Evolutionary conservation across 2,888 invertebrate species (phyloP), one percentile per base, ranked within the genome.

Genomic region (Mesochorus sp.): DNA sequence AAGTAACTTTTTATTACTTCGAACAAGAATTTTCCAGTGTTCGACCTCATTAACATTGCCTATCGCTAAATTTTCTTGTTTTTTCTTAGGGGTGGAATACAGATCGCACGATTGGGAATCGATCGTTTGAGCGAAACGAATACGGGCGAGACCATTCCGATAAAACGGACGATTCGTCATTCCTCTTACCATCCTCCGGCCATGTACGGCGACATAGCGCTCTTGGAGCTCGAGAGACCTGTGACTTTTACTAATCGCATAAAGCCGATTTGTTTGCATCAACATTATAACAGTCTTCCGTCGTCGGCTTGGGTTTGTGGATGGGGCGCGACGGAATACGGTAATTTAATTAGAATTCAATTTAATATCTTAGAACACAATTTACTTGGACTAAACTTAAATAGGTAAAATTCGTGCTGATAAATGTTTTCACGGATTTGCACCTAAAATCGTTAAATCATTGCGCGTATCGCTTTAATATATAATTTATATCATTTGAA

Each of bases 121-220:
- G 44, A 78, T 8, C 51, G 59, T 10, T 62, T 86, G 37, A 81
- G 59, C 19, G 59, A 80, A 1, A 42, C 72, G 10, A 10, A 76
- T 0, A 24, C 77, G 0, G 86, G 84, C 14, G 42, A 70, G 3
- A 73, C 14, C 0, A 17, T 62, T 24, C 5, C 3, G 0, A 80
- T 86, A 17, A 68, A 67, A 10, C 71, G 12, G 6, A 55, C 59
- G 10, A 19, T 74, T 44, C 76, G 81, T 4, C 84, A 87, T 81
- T 80, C 84, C 5, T 37, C 47, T 34, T 86, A 80, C n/a, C 67
- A 26, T 3, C 78, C 81, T n/a, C 84, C 86, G 19, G 82, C 85
- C 0, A 92, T 92, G 14, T 95, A 95, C 89, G 91, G 95, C 81
- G 95, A 95, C 83, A 94, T 95, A 61, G 95, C 95, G 0, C 88